Evolutionary conservation across 2,797 vertebrate species (phyloP), one percentile per base, ranked within the genome.

Genomic region (Merluccius polli): DNA sequence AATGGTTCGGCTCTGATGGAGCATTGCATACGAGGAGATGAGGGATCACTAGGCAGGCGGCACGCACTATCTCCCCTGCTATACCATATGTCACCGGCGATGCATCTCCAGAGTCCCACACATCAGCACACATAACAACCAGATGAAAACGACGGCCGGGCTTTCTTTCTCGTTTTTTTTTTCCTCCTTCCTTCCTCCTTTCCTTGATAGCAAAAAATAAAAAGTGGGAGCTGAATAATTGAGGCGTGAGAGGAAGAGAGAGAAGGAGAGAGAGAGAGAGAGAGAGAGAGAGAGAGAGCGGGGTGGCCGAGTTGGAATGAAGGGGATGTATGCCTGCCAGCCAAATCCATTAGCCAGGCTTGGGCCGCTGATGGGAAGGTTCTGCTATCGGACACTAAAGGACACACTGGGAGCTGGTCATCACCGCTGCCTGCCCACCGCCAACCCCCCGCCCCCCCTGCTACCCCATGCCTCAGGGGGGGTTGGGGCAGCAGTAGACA

Each of bases 281-380:
- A 59, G 52, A 59, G 21, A 59, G 52, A 59, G 52, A 59, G 52
- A 59, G 52, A 59, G 52, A 59, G 52, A 59, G 21, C 7, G 52
- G 7, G 52, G 52, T 85, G 88, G 88, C 82, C 87, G 88, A 87
- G 88, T 82, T 88, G 88, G 89, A 89, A 91, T 92, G 88, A 92
- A 92, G 88, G 90, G 91, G 90, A 90, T 89, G 84, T 92, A 92
- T 94, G 93, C 93, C 94, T 94, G 90, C 91, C 91, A 94, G 94
- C 94, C 89, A 94, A 93, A 94, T 93, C 92, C 94, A 93, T 94
- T 94, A 94, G 92, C 87, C 85, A 84, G 89, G 86, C 86, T 90
- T 82, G 86, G 86, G 87, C 86, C 78, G 90, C 87, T 90, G 91
- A 92, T 89, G 91, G 87, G 87, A 83, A 90, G 86, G 86, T 86